Evolutionary conservation across 2,888 invertebrate species (phyloP).

Genomic region (Nomada ferruginata): DNA sequence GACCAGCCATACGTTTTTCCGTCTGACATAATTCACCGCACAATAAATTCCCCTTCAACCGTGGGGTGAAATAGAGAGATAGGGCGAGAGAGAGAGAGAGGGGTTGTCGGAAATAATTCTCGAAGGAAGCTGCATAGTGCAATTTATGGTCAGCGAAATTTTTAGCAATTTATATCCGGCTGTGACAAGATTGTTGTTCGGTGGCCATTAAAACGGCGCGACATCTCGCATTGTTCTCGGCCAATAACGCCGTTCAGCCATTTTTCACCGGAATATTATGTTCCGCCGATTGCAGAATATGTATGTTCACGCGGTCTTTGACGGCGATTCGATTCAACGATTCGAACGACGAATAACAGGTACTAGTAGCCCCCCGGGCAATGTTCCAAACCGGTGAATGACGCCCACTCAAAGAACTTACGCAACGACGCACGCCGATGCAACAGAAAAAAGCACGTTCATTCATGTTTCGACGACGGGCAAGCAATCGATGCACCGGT

Average conservation of each 20-base stretch:
- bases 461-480: conserved; percentile 54
- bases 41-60: conserved; percentile 10
- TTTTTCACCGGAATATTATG: conserved; percentile 64
- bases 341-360: conserved; percentile 31
- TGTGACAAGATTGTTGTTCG: conserved; percentile 38
- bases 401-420: conserved; percentile 68
- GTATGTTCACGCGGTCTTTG: not conserved
- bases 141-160: conserved; percentile 43
- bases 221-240: conserved; percentile 52
- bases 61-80: not conserved
- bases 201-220: conserved; percentile 49
- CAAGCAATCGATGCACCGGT: conserved; percentile 6
- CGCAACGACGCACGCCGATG: conserved; percentile 63
- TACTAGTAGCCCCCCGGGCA: conserved; percentile 54
- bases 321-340: conserved; percentile 15
- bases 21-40: conserved; percentile 11
- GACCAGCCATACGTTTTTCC: conserved; percentile 3
- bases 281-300: conserved; percentile 52
- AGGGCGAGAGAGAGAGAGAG: not conserved
- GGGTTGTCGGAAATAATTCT: conserved; percentile 37
- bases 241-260: conserved; percentile 53
- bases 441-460: conserved; percentile 62
- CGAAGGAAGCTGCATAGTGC: conserved; percentile 18
- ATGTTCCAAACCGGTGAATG: conserved; percentile 70
- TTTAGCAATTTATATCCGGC: conserved; percentile 51